These are phyloP conservation scores for Thalassophryne amazonica DNA, from an alignment of 2,797 vertebrate genomes.

Conservation along the genomic window DNA sequence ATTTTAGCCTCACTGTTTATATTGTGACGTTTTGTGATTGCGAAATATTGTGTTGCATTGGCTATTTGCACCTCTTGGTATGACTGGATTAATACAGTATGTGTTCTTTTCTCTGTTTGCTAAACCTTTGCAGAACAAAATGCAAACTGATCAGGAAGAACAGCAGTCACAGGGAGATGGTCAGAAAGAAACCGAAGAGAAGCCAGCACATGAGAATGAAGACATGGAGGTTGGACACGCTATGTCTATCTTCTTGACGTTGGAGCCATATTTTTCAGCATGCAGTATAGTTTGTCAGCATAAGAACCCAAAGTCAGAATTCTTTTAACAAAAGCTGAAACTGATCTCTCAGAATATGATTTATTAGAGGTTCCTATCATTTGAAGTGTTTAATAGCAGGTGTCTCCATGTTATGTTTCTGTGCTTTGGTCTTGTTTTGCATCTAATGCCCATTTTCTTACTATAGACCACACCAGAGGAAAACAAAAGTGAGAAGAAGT, in stretches of 20 bases:
- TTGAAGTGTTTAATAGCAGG: too few species aligned
- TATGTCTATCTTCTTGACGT: too few species aligned
- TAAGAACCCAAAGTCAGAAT: too few species aligned
- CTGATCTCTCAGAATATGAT: not conserved
- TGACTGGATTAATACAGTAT: too few species aligned
- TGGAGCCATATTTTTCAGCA: too few species aligned
- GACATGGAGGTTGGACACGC: conserved; percentile 92
- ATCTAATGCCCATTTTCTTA: not conserved
- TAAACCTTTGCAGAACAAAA: conserved; percentile 77
- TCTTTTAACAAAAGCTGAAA: not conserved
- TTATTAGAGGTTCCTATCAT: not conserved
- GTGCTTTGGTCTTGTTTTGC: not conserved
- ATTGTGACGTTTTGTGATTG: too few species aligned
- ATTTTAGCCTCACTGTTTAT: too few species aligned
- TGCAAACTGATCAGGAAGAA: conserved; percentile 95
- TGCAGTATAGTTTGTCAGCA: too few species aligned
- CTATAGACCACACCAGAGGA: conserved; percentile 75
- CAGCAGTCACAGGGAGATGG: conserved; percentile 79
- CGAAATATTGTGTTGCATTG: too few species aligned
- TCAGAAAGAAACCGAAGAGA: conserved; percentile 81
- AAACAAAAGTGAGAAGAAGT: conserved; percentile 90
- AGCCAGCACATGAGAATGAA: conserved; percentile 85
- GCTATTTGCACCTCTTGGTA: too few species aligned
- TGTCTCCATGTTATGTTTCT: not conserved
- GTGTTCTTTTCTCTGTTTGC: not conserved